Evolutionary conservation across 1,140 invertebrate species (phyloP).

Genomic region (Gryllus bimaculatus): DNA sequence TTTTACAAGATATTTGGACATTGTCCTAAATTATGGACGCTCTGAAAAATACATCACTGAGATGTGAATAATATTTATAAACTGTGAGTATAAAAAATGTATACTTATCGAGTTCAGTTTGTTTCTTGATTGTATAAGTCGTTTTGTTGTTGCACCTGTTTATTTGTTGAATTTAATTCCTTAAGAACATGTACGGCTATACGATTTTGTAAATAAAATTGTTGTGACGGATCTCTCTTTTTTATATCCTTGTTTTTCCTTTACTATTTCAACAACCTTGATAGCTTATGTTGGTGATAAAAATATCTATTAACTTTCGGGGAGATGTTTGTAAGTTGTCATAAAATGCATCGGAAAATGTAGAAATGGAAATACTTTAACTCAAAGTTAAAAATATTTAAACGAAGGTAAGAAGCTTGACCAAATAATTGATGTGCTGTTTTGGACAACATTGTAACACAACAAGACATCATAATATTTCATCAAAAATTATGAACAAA

Average conservation of each 20-base stretch:
- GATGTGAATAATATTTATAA: neutral
- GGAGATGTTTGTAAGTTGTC: too few relatives aligned
- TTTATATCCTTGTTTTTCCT: neutral
- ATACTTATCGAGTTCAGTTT: neutral
- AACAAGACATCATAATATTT: too few relatives aligned
- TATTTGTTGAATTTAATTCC: neutral
- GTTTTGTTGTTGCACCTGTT: neutral
- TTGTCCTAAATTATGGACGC: too few relatives aligned
- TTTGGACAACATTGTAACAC: too few relatives aligned
- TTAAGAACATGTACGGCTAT: neutral
- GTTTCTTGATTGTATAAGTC: neutral
- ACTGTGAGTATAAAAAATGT: neutral
- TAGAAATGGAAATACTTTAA: too few relatives aligned
- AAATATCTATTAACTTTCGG: too few relatives aligned
- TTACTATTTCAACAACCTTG: neutral
- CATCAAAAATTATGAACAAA: too few relatives aligned
- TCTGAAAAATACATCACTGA: neutral
- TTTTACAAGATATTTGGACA: too few relatives aligned
- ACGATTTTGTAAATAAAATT: conserved; percentile 2
- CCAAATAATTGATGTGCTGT: too few relatives aligned
- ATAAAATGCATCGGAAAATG: too few relatives aligned
- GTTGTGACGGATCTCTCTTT: neutral
- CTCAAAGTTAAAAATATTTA: too few relatives aligned
- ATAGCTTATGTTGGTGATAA: neutral
- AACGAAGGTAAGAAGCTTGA: too few relatives aligned